Evolutionary conservation across 2,888 invertebrate species (phyloP).

Genomic region (Eupelmus urozonus): DNA sequence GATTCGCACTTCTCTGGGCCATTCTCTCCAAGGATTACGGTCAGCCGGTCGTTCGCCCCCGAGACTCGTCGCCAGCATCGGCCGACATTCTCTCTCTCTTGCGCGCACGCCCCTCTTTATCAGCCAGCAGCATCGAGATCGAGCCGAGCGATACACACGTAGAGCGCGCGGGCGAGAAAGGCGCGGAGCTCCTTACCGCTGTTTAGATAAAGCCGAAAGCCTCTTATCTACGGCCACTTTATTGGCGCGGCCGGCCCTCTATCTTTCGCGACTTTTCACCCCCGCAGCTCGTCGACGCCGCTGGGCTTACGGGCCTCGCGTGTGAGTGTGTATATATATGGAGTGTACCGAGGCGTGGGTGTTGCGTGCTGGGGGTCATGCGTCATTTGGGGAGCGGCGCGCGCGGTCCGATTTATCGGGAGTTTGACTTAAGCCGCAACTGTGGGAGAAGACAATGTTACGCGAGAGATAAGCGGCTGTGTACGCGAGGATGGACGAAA

Average conservation of each 20-base stretch:
- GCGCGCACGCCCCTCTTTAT: slow-evolving; percentile 4
- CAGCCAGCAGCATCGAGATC: slow-evolving; percentile 42
- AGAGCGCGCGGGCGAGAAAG: background rate
- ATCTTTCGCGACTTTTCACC: slow-evolving; percentile 48
- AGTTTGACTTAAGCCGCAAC: slow-evolving; percentile 24
- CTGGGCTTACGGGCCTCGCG: background rate
- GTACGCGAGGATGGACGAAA: too few relatives aligned
- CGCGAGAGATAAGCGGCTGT: too few relatives aligned
- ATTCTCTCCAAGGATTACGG: too few relatives aligned
- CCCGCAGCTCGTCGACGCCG: slow-evolving; percentile 32
- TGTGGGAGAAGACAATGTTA: background rate
- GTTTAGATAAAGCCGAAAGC: slow-evolving; percentile 60
- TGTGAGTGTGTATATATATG: too few relatives aligned
- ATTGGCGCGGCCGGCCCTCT: slow-evolving; percentile 27
- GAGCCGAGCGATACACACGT: background rate
- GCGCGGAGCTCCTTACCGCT: slow-evolving; percentile 50
- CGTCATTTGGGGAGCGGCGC: background rate
- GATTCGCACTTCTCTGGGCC: too few relatives aligned
- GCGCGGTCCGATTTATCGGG: slow-evolving; percentile 15
- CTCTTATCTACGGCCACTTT: slow-evolving; percentile 58
- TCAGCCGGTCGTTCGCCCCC: background rate
- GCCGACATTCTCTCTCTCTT: background rate
- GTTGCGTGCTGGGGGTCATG: too few relatives aligned
- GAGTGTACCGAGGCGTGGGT: too few relatives aligned
- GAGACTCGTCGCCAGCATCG: background rate